Evolutionary conservation across 2,888 invertebrate genomes (phyloP), one percentile per base, ranked within the genome.

Genomic region (Phyllotreta cruciferae): DNA sequence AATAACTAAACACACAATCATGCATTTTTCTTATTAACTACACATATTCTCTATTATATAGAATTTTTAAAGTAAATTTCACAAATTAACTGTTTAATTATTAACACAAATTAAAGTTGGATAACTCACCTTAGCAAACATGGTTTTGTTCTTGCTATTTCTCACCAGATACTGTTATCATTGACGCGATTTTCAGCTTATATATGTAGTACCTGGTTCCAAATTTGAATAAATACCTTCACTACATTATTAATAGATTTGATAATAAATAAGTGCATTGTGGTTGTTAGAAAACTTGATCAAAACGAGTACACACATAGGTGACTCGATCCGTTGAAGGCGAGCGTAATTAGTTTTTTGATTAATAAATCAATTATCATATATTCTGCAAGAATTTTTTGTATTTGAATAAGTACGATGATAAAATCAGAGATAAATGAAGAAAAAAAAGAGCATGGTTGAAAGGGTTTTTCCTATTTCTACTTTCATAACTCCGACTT

Each of bases 141-240:
- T 62, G 39, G 36, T 56, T 24, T 50, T 42, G 44, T 52, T 52
- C 52, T 52, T 52, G 9, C 52, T 13, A 37, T 35, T 36, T 39
- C 39, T 44, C 10, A 37, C 56, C 24, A 44, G 10, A 9, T 36
- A 62, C 62, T 62, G 62, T 56, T 62, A 56, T 56, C 62, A 62
- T 8, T 39, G n/a, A 10, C 38, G n/a, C 14, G 13, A 42, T 14
- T 47, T 35, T 44, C n/a, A 14, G 8, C 13, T 13, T 52, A 38
- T 56, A 62, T 62, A 62, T 56, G 24, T 24, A 24, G 24, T 24
- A 56, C 52, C 62, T 39, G 35, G 37, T 56, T 44, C 34, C 37
- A 13, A 52, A 56, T 49, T 60, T 62, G 39, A 62, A 62, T 62
- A 56, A 62, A 62, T 56, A 62, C 39, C 10, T 44, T 47, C 61